Evolutionary conservation across 2,888 invertebrate species (phyloP), one percentile per base, ranked within the genome.

Genomic region (Adineta ricciae): DNA sequence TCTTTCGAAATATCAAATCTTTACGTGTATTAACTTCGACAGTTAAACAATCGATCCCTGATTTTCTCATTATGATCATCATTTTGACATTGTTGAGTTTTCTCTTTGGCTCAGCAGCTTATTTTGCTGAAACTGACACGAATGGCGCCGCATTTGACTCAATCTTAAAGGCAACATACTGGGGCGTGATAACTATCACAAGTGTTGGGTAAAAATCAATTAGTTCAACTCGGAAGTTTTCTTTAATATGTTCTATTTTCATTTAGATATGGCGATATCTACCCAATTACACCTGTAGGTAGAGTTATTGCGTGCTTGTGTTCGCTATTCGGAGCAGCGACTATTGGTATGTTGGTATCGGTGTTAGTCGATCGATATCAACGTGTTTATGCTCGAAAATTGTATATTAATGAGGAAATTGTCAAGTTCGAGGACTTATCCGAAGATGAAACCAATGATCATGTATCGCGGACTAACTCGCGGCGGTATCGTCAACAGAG

Each of bases 131-230:
- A 86, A 87, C 88, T 83, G 88, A 87, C 9, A 86, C 88, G 27
- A 85, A 87, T 11, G 85, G 88, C 14, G 87, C 88, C 8, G 88
- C 88, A 85, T 88, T 90, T 84, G 87, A 86, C 36, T 89, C 89
- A 84, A 90, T 90, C 73, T 90, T 90, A 0, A 89, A 89, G 52
- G 89, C 89, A 3, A 90, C 90, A 87, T 90, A 89, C 89, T 90
- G 89, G 89, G 89, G 89, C 8, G 89, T 90, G 38, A 89, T 90
- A 36, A 89, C 90, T 84, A 78, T 89, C 88, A 89, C 89, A 46
- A 89, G 89, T 1, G 89, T 89, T 9, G 89, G 89, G 19, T 89
- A 89, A 86, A 89, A 89, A 52, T 14, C 27, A 64, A 19, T 32
- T 14, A 14, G 11, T 21, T 21, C 5, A 32, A 32, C 27, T n/a